phyloP scores from a whole-genome alignment of 2,113 vertebrate genomes.

The Neomonachus schauinslandi region DNA sequence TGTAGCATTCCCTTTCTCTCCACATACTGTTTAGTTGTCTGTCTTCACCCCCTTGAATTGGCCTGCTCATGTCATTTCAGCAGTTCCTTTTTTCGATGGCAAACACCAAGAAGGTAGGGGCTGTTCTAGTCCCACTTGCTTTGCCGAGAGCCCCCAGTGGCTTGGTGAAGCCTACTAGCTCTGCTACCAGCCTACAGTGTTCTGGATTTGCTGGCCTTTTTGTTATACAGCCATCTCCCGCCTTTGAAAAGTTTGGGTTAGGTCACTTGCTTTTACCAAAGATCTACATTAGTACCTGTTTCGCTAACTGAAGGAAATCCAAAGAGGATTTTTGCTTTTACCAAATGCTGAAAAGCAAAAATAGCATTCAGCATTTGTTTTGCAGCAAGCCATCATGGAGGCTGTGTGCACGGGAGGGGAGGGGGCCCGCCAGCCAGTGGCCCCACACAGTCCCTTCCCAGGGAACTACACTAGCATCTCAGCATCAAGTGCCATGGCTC shows the following conservation, averaged over 20 bases:
- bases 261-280: neutral
- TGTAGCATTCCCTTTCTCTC: slow-evolving; percentile 1
- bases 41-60: neutral
- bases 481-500: neutral
- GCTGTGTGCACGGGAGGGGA: too few species aligned
- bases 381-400: neutral
- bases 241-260: neutral
- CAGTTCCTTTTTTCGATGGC: neutral
- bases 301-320: neutral
- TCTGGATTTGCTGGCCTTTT: neutral
- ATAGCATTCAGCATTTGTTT: neutral
- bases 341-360: neutral
- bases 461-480: neutral
- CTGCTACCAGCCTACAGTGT: neutral
- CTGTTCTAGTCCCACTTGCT: neutral
- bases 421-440: neutral
- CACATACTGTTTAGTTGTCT: neutral
- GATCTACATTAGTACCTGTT: neutral
- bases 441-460: neutral
- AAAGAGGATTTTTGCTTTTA: neutral
- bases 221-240: neutral
- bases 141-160: neutral
- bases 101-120: neutral
- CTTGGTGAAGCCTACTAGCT: neutral
- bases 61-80: neutral